Base-by-base conservation (phyloP, 2,797 vertebrate genomes). In the Pachyuromys duprasi region DNA sequence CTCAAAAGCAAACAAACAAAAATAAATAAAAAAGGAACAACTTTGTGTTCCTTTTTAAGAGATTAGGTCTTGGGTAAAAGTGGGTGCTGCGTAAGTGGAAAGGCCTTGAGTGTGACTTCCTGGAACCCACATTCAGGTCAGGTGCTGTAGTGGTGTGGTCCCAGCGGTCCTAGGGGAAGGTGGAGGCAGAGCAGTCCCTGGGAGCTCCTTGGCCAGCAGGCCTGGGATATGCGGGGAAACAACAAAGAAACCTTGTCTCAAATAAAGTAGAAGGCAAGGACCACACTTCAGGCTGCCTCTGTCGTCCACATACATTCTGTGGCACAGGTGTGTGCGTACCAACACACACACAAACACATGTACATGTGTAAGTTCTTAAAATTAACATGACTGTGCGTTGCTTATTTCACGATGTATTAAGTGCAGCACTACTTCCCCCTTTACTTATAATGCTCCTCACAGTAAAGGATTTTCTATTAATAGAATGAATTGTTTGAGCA, bases 401-500 rank as follows among this genome's bases (percentile, higher is more conserved):
- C 81, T 93, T 9, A 67, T 84, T 93, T 95, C 42, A 4, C 39
- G 60, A n/a, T 13, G 67, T 60, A 3, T 49, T 18, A 91, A 84
- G 18, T 95, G 62, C 53, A 95, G 45, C 3, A 49, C 0, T 78
- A 78, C 62, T 90, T 90, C 65, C 26, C 22, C 63, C 36, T 79
- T 79, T 88, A 90, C 26, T 94, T 55, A 74, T 45, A 84, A 45
- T 87, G 49, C 60, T 70, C 39, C 63, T 60, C 14, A 78, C 7
- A 80, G 78, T 63, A 90, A 89, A 89, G 67, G 31, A 57, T 91
- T 84, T 95, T 93, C 55, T 95, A 91, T 96, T 95, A 95, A 83
- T 91, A 36, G 95, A 95, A 96, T 97, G 67, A 90, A 88, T 94
- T 97, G 62, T 81, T 93, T 94, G 75, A 97, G 84, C 80, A 97